Conservation (phyloP, 2,888 invertebrate genomes). For the Entomobrya multifasciata region DNA sequence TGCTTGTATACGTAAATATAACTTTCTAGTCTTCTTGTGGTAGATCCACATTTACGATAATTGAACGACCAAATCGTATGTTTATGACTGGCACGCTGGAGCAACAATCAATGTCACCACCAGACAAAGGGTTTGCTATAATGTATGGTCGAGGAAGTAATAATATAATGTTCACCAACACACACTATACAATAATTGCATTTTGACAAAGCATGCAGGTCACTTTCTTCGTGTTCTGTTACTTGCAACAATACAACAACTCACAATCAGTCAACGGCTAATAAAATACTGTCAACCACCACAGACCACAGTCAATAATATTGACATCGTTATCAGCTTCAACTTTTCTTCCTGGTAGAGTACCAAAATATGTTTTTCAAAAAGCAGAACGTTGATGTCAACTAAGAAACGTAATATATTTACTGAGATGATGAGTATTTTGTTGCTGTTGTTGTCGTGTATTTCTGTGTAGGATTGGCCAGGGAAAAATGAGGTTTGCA, state of each 20-base stretch:
- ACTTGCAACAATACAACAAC: background rate
- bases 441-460: too few relatives aligned
- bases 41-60: background rate
- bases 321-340: background rate
- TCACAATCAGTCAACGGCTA: too few relatives aligned
- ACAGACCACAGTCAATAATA: background rate
- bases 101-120: slow-evolving; percentile 14
- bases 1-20: too few relatives aligned
- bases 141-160: background rate
- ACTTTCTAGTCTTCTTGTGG: slow-evolving; percentile 12
- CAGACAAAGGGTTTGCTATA: background rate
- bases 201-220: background rate
- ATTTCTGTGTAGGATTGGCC: too few relatives aligned
- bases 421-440: too few relatives aligned
- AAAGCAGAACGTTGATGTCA: background rate
- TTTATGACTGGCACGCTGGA: background rate
- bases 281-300: too few relatives aligned
- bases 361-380: background rate
- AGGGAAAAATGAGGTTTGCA: background rate
- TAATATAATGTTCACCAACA: background rate
- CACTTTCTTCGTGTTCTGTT: background rate
- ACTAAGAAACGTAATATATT: background rate
- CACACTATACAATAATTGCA: background rate
- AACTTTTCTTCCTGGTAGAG: background rate
- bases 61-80: background rate